Evolutionary conservation across 2,888 invertebrate genomes (phyloP).

Genomic region (Scrobipalpa atriplicella): DNA sequence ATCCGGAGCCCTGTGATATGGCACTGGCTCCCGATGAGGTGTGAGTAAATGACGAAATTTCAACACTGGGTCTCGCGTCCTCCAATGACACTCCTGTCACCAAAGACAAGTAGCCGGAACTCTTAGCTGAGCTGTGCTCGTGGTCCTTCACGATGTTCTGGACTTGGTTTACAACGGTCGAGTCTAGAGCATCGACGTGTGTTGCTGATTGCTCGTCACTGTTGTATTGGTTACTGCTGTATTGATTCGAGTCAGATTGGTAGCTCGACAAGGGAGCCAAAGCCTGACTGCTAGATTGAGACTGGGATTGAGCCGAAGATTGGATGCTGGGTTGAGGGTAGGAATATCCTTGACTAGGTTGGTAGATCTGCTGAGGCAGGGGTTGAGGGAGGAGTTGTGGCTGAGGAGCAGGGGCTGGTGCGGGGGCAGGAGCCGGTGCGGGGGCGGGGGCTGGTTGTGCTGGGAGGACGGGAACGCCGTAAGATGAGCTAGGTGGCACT

Average conservation of each 20-base stretch:
- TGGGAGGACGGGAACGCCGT: slow-evolving; percentile 21
- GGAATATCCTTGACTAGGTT: slow-evolving; percentile 39
- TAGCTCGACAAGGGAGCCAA: slow-evolving; percentile 55
- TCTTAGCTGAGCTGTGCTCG: slow-evolving; percentile 68
- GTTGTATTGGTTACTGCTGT: slow-evolving; percentile 63
- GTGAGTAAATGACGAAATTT: slow-evolving; percentile 72
- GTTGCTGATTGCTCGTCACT: slow-evolving; percentile 49
- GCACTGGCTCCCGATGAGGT: slow-evolving; percentile 49
- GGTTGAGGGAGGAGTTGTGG: slow-evolving; percentile 28
- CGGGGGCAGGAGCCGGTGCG: slow-evolving; percentile 25
- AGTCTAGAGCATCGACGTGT: slow-evolving; percentile 63
- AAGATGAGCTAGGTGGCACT: slow-evolving; percentile 28
- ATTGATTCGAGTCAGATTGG: slow-evolving; percentile 69
- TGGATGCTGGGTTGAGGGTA: slow-evolving; percentile 42
- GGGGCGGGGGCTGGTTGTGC: slow-evolving; percentile 20
- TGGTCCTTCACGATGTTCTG: slow-evolving; percentile 69
- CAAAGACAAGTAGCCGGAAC: slow-evolving; percentile 66
- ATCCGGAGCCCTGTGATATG: slow-evolving; percentile 35
- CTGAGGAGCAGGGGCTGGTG: slow-evolving; percentile 31
- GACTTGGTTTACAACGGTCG: slow-evolving; percentile 62
- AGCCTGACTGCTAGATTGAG: slow-evolving; percentile 34
- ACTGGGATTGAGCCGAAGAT: slow-evolving; percentile 36
- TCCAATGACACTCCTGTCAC: slow-evolving; percentile 73
- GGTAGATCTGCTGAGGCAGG: slow-evolving; percentile 15
- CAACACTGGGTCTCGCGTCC: slow-evolving; percentile 70